phyloP scores from a whole-genome alignment of 2,888 invertebrate genomes.

The Cephalotes varians region DNA sequence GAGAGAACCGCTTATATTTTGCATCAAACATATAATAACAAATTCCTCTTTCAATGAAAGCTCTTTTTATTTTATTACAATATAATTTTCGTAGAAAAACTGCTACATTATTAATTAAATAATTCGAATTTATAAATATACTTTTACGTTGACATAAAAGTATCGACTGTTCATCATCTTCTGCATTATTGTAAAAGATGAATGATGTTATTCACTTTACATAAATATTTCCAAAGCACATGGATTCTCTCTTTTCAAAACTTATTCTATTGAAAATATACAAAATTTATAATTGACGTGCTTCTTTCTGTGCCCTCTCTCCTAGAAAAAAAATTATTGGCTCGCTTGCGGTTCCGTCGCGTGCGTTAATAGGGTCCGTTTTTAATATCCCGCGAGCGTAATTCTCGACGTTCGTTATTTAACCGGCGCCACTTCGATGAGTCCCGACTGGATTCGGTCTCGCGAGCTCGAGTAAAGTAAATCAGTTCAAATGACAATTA shows the following conservation, averaged over 20 bases:
- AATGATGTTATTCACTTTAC: background rate
- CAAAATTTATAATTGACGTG: slow-evolving; percentile 16
- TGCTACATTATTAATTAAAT: background rate
- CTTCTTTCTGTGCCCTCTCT: background rate
- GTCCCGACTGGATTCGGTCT: background rate
- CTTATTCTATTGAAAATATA: background rate
- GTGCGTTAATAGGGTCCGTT: slow-evolving; percentile 29
- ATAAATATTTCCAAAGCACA: background rate
- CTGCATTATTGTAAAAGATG: background rate
- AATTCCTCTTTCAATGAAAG: background rate
- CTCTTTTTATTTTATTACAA: background rate
- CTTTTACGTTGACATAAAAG: background rate
- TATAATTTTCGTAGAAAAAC: background rate
- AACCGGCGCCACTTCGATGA: background rate
- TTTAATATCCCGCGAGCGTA: slow-evolving; percentile 43
- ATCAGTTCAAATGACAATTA: slow-evolving; percentile 67
- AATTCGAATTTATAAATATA: background rate
- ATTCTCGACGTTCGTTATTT: slow-evolving; percentile 34
- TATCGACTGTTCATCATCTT: background rate
- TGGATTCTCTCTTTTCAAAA: background rate
- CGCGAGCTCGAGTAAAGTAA: slow-evolving; percentile 47
- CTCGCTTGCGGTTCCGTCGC: background rate
- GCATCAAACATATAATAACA: background rate
- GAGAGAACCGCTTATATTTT: background rate
- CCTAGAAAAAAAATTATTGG: slow-evolving; percentile 20